Evolutionary conservation across 2,888 invertebrate species (phyloP), one percentile per base, ranked within the genome.

Genomic region (Sinelater perroti): DNA sequence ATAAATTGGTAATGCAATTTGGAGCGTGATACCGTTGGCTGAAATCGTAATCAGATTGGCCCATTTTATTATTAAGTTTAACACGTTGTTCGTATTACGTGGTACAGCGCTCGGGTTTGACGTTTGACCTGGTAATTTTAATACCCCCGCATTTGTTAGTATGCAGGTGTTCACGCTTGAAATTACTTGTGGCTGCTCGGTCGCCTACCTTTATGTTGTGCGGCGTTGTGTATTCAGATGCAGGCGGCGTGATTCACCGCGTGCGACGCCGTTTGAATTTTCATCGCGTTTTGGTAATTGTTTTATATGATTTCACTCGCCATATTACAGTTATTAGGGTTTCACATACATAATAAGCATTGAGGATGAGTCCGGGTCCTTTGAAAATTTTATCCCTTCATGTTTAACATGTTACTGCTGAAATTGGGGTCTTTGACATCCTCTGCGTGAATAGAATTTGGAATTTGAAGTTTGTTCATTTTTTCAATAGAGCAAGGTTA

Each of bases 1-100:
- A 35, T 16, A 35, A 35, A 16, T 5, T 8, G 3, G 2, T n/a
- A 36, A 31, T 31, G 46, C 6, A 46, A n/a, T 46, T 30, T 46
- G 33, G 30, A 6, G 21, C 46, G 33, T 30, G 30, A 17, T 30
- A 30, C 28, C 30, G 45, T 16, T 46, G 24, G 1, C 16, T 24
- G 13, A 46, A 36, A 49, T 36, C 4, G 6, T 49, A 35, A 35
- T 24, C 35, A 16, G 36, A 31, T 36, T 24, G 35, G 24, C 36
- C 35, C 14, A 49, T 49, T n/a, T 49, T 49, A 24, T 33, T 35
- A 26, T 24, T 49, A 17, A 21, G 24, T 24, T 49, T 49, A 36
- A 40, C 40, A 49, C 49, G 35, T 46, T 36, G 11, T 21, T 8
- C 40, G 11, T 51, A 51, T 36, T 51, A 51, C 38, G 51, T 51